phyloP scores from a whole-genome alignment of 2,888 invertebrate species.

The Dyspetes luteomarginatus region DNA sequence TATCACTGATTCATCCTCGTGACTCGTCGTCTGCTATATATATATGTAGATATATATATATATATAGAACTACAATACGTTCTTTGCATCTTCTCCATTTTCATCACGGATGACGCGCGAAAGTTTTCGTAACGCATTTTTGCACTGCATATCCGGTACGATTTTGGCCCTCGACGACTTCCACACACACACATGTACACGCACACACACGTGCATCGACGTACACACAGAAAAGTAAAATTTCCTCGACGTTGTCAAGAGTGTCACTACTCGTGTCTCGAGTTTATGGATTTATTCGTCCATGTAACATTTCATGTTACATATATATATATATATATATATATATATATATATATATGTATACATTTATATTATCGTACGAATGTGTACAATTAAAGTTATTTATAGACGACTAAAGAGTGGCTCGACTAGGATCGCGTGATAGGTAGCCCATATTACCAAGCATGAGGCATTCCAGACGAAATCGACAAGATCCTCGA shows the following conservation, averaged over 20 bases:
- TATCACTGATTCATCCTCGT: constrained; percentile 52
- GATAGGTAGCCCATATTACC: constrained; percentile 31
- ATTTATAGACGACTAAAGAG: constrained; percentile 48
- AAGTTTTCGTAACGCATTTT: constrained; percentile 42
- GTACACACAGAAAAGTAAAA: constrained; percentile 10
- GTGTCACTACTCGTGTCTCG: constrained; percentile 1
- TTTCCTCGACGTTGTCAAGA: no score
- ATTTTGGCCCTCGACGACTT: constrained; percentile 34
- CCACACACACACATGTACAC: neutral
- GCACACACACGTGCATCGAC: neutral
- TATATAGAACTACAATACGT: neutral
- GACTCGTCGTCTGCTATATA: constrained; percentile 18
- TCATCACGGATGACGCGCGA: constrained; percentile 28
- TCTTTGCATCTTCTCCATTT: neutral
- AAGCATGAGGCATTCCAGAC: no score
- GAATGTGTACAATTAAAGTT: constrained; percentile 26
- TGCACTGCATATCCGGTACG: constrained; percentile 27
- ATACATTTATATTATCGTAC: constrained; percentile 12
- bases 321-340: neutral
- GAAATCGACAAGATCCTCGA: no score
- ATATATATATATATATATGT: neutral
- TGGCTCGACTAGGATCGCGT: constrained; percentile 48
- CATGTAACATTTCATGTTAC: constrained; percentile 24
- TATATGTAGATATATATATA: neutral
- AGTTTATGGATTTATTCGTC: constrained; percentile 26